Evolutionary conservation across 1,140 invertebrate species (phyloP), one percentile per base, ranked within the genome.

Genomic region (Tetranychus urticae): DNA sequence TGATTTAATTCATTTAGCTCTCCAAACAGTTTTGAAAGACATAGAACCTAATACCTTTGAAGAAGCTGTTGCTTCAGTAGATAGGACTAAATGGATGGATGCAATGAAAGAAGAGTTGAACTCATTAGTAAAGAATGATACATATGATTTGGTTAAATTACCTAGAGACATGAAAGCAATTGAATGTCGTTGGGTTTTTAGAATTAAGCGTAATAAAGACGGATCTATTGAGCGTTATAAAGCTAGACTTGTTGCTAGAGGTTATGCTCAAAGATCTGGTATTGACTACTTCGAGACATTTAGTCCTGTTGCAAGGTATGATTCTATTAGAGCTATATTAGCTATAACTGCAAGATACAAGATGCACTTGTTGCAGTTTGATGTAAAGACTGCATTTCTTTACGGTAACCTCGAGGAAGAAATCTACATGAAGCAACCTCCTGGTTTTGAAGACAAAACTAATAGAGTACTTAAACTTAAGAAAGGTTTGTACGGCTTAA

Each of bases 401-500:
- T 33, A 63, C 23, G 3, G 39, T 23, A 23, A 62, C 4, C 35
- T 62, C 12, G 61, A 62, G 39, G 61, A 62, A 50, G 59, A 62
- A 12, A 6, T 54, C 6, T 62, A 62, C 37, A 62, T 61, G 60
- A 23, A 36, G 56, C 56, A 37, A 42, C 60, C 60, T 31, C 48
- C 13, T n/a, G 61, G 61, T 35, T 59, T 34, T 31, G 57, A 62
- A 37, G 47, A 60, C 36, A 2, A 35, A 45, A 39, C n/a, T 10
- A n/a, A 59, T 46, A 7, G 5, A 35, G 37, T 56, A 31, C 45
- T 48, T 54, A 4, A 61, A 65, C 61, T 76, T 70, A 70, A 7
- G n/a, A n/a, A n/a, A n/a, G n/a, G n/a, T n/a, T n/a, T n/a, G n/a
- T n/a, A n/a, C n/a, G n/a, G n/a, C n/a, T 61, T 75, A n/a, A 72